Conservation (phyloP, 2,797 vertebrate genomes). For the Geotria australis region DNA sequence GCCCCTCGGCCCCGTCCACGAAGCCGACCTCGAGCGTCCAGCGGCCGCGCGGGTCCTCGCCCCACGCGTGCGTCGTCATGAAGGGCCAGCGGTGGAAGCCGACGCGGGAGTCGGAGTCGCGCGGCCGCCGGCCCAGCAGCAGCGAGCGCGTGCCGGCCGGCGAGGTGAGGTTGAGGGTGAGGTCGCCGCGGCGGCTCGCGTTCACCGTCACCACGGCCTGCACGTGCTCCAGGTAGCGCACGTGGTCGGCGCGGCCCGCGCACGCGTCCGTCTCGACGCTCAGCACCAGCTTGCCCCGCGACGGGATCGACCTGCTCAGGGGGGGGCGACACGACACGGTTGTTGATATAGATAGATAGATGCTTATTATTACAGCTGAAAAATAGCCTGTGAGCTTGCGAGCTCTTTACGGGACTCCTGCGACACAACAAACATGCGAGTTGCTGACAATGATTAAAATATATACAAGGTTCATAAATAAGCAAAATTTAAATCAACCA, state of each 20-base stretch:
- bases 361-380: too few relatives aligned
- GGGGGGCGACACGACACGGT: too few relatives aligned
- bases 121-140: slow-evolving; percentile 60
- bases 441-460: too few relatives aligned
- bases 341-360: too few relatives aligned
- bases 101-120: slow-evolving; percentile 77
- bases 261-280: slow-evolving; percentile 49
- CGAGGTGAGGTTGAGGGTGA: slow-evolving; percentile 94
- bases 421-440: too few relatives aligned
- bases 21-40: slow-evolving; percentile 82
- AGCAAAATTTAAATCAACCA: too few relatives aligned
- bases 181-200: slow-evolving; percentile 52
- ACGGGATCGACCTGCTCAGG: slow-evolving; percentile 42
- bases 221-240: slow-evolving; percentile 85
- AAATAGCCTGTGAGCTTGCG: too few relatives aligned
- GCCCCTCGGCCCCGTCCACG: slow-evolving; percentile 68
- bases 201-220: slow-evolving; percentile 87
- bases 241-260: slow-evolving; percentile 79
- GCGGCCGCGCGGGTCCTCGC: slow-evolving; percentile 80
- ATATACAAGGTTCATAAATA: too few relatives aligned
- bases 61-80: slow-evolving; percentile 98
- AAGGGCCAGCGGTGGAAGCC: slow-evolving; percentile 99
- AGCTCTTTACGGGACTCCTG: too few relatives aligned
- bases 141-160: slow-evolving; percentile 96
- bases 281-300: slow-evolving; percentile 42